Conservation (phyloP, 2,888 invertebrate genomes). For the Silvanus unidentatus region DNA sequence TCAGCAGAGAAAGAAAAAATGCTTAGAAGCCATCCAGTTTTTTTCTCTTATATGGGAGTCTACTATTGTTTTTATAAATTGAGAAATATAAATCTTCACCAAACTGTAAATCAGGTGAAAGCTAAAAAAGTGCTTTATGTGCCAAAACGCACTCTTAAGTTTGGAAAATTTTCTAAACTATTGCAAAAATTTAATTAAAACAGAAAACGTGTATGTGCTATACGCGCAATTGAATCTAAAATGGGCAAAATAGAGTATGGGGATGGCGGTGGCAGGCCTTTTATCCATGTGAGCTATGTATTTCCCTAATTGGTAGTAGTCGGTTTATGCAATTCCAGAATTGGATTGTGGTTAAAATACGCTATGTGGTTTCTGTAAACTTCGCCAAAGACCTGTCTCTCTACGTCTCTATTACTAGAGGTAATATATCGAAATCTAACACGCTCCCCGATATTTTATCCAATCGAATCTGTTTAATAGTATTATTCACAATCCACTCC, state of each 20-base stretch:
- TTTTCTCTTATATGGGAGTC: slow-evolving; percentile 10
- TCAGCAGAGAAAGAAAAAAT: slow-evolving; percentile 25
- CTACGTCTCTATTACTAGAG: slow-evolving; percentile 42
- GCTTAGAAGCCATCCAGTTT: slow-evolving; percentile 15
- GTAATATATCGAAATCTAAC: slow-evolving; percentile 43
- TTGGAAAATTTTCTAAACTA: no score
- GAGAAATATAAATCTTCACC: no score
- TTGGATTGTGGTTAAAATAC: slow-evolving; percentile 47
- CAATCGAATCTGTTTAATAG: slow-evolving; percentile 35
- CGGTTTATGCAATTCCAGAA: slow-evolving; percentile 46
- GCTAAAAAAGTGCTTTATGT: no score
- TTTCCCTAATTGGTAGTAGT: slow-evolving; percentile 45
- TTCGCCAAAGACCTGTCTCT: slow-evolving; percentile 43
- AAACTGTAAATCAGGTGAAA: no score
- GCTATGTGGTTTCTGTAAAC: slow-evolving; percentile 45
- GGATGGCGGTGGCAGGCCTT: slow-evolving; percentile 21
- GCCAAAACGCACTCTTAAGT: no score
- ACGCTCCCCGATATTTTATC: slow-evolving; percentile 30
- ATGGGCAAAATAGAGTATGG: not conserved
- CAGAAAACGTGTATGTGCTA: not conserved
- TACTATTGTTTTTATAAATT: no score
- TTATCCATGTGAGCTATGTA: slow-evolving; percentile 39
- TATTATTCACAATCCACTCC: slow-evolving; percentile 35
- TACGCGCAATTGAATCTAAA: not conserved
- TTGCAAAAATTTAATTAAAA: not conserved